Percentiles rank a stretch among this genome's conserved stretches.
Evolutionary conservation across 2,113 vertebrate genomes (phyloP).

Genomic region (Corydoras sp.): DNA sequence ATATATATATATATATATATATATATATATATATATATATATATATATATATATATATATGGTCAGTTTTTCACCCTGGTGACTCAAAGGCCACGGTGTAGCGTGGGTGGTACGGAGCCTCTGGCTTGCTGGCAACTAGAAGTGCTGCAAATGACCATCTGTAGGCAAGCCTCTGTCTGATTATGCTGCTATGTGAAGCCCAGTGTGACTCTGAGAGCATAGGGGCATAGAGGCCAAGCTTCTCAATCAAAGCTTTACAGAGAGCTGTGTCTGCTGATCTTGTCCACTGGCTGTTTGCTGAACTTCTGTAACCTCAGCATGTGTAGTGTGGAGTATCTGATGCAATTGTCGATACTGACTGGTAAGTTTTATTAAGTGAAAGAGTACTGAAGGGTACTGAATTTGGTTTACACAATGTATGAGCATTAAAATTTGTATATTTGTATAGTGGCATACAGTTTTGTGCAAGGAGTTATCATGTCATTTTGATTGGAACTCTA

Average conservation of each 20-base stretch:
- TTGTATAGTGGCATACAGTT: too few relatives aligned
- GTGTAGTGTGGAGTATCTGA: constrained; percentile 50
- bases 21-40: too few relatives aligned
- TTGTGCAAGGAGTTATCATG: too few relatives aligned
- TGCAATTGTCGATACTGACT: constrained; percentile 59
- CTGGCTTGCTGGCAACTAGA: constrained; percentile 31
- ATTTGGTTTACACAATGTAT: too few relatives aligned
- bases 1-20: too few relatives aligned
- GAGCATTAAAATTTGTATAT: too few relatives aligned
- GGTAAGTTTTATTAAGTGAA: constrained; percentile 36
- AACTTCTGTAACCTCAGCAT: constrained; percentile 60
- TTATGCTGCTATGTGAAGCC: constrained; percentile 26
- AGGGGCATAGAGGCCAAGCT: constrained; percentile 29
- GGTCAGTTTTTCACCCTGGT: constrained; percentile 28
- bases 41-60: constrained; percentile 14
- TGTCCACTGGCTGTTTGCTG: constrained; percentile 62
- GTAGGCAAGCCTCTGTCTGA: constrained; percentile 41
- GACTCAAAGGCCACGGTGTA: constrained; percentile 19
- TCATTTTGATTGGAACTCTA: too few relatives aligned
- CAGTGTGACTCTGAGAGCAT: constrained; percentile 13
- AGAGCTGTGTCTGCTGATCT: constrained; percentile 51
- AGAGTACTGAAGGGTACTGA: too few relatives aligned
- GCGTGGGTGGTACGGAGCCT: constrained; percentile 43
- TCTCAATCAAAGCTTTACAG: constrained; percentile 54
- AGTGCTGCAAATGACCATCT: constrained; percentile 28